Evolutionary conservation across 2,797 vertebrate genomes (phyloP).

Genomic region (Valencia hispanica): DNA sequence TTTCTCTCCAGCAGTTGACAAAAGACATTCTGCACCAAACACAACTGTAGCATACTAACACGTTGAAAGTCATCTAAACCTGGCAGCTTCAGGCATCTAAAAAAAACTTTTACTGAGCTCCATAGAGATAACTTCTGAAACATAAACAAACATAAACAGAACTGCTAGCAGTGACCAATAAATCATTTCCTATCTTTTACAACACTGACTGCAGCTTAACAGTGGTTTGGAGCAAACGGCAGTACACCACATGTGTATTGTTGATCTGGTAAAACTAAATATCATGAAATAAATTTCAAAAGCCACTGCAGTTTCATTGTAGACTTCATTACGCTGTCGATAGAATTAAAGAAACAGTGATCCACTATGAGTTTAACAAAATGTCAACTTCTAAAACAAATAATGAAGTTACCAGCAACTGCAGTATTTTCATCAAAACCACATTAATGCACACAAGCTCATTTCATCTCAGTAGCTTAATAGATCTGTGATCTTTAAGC

Average conservation of each 20-base stretch:
- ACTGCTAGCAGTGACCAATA: not conserved
- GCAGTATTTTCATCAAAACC: slow-evolving; percentile 32
- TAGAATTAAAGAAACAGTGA: slow-evolving; percentile 17
- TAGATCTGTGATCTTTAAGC: slow-evolving; percentile 60
- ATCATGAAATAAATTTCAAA: slow-evolving; percentile 7
- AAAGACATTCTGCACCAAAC: not conserved
- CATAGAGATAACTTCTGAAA: slow-evolving; percentile 1
- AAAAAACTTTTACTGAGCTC: slow-evolving; percentile 3
- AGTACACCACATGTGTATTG: not conserved
- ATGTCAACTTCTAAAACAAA: not conserved
- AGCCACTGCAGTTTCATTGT: not conserved
- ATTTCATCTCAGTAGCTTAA: slow-evolving; percentile 38
- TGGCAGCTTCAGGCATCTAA: slow-evolving; percentile 7
- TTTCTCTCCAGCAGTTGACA: not conserved
- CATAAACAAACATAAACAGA: slow-evolving; percentile 6
- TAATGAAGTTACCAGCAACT: slow-evolving; percentile 17
- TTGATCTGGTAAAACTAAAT: not conserved
- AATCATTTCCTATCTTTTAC: not conserved
- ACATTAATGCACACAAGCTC: slow-evolving; percentile 23
- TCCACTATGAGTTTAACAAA: slow-evolving; percentile 15
- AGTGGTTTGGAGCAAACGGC: not conserved
- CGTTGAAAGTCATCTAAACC: slow-evolving; percentile 30
- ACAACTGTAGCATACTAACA: slow-evolving; percentile 1
- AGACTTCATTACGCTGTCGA: slow-evolving; percentile 1
- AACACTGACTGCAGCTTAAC: not conserved